Base-by-base conservation (phyloP, 2,888 invertebrate species). In the Drosophila mercatorum region DNA sequence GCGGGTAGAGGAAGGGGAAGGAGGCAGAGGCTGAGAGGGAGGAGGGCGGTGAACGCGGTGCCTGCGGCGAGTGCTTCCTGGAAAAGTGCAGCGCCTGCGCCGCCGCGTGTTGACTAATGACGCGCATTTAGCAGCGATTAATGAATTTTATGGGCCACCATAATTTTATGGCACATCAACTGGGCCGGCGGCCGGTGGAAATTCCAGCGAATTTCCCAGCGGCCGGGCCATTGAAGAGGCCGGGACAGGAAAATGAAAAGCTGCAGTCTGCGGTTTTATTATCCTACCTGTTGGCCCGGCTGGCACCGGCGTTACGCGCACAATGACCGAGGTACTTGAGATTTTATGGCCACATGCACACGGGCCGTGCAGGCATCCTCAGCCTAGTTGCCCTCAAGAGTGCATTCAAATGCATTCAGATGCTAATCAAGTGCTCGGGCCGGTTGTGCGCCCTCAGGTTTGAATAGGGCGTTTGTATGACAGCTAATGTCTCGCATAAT, bases 401-500 rank as follows among this genome's bases (percentile, higher is more conserved):
- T 43, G 63, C 43, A 72, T 56, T 55, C 52, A 58, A 62, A 67
- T 38, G 71, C 68, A 72, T 64, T 83, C 87, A 76, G 67, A 83
- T 88, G 81, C 71, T 84, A 84, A 84, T 84, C 84, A 84, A 88
- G 88, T 84, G 83, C 80, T 80, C 62, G 51, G 72, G 64, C 53
- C 44, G 63, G 57, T 65, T 67, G 72, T 79, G 67, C 46, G 83
- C 83, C 81, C 81, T 80, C 60, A 73, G 84, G 88, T 76, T 86
- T 84, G 84, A 84, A 81, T 74, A 83, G 87, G 87, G 87, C 89
- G 87, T 87, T 89, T 89, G 89, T 89, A 88, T 87, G 88, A 85
- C 86, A 85, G 79, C 86, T 88, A 87, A 89, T 89, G 89, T 88
- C 82, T 85, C 85, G 78, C 85, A 87, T 89, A 89, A 87, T 89